Evolutionary conservation across 2,888 invertebrate genomes (phyloP), one percentile per base, ranked within the genome.

Genomic region (Crepidodera aurea): DNA sequence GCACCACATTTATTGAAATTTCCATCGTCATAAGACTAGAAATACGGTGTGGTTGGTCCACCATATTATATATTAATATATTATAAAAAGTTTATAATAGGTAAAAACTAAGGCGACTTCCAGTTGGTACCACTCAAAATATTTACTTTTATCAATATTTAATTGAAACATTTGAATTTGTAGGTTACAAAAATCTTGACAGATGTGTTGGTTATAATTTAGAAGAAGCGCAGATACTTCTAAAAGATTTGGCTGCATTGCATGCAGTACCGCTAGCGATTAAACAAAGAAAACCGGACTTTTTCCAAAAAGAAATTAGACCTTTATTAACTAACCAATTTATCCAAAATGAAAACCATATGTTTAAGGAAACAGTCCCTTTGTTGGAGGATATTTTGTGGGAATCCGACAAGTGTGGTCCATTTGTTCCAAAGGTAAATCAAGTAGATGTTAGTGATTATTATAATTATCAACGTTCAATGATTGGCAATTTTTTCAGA

Each of bases 201-300:
- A 80, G 85, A 19, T 69, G 71, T 25, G 64, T 70, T 54, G 81
- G 84, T 56, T 80, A 83, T 44, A 82, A 85, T 71, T 68, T 83
- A 32, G 75, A 77, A 0, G 83, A 84, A 51, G 77, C 82, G 0
- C 76, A 74, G 46, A 37, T 83, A 1, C 76, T 83, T 1, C 67
- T 85, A 1, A 73, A 77, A 29, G 73, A 81, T 12, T 66, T 85
- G 66, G 85, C 85, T 0, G 77, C 79, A 59, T 84, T 83, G 64
- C 86, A 86, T 69, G 83, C 84, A 0, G 73, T 84, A 15, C 82
- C 84, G 1, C 77, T 86, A 6, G 85, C 83, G 0, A 72, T 83
- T 55, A 83, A 84, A 44, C 56, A 79, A 0, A 79, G 76, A 56
- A 76, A 81, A 42, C 80, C 82, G 0, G 66, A 75, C 25, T 66